Base-by-base conservation (phyloP, 2,888 invertebrate species). In the Mechanitis mazaeus region DNA sequence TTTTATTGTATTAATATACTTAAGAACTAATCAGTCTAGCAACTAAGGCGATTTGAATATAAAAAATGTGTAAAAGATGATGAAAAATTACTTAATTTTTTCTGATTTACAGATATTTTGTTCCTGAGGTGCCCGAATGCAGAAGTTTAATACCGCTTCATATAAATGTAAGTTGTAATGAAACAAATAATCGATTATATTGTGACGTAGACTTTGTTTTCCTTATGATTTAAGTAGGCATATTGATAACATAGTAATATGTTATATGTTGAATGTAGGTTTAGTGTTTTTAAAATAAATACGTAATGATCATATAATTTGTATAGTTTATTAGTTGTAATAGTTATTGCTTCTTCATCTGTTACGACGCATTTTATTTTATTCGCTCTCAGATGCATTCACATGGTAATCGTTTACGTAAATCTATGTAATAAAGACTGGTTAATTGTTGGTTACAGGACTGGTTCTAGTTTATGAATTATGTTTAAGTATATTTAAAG, bases 161-260 rank as follows among this genome's bases (percentile, higher is more conserved):
- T 81, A 83, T 87, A 84, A 85, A 87, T 85, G 87, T 86, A 76
- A 85, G 85, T 67, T 55, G 65, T 68, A 31, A 28, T 12, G 3
- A 54, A 6, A 5, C 31, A 11, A 3, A 33, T 20, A 33, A 31
- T 54, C 11, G 4, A n/a, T 47, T 47, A n/a, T 6, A 45, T 20
- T 20, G 20, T 20, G 20, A 20, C 20, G 20, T 20, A 20, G 20
- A 20, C 20, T 20, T 33, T 35, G 35, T 35, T 35, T 35, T 35
- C 6, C 35, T 35, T 35, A 6, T 35, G 35, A 35, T 35, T 35
- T 35, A 2, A 35, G 35, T 35, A 35, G 3, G 4, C 35, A 5
- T 35, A 35, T 35, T 35, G 3, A 35, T 5, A 35, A 35, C 35
- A 5, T 2, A 6, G 6, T 35, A 5, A 35, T 35, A 5, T 35